Percentiles rank a stretch among this genome's conserved stretches.
These are phyloP conservation scores for Nephrotoma flavescens DNA, from an alignment of 2,888 invertebrate species.

Conservation along the genomic window DNA sequence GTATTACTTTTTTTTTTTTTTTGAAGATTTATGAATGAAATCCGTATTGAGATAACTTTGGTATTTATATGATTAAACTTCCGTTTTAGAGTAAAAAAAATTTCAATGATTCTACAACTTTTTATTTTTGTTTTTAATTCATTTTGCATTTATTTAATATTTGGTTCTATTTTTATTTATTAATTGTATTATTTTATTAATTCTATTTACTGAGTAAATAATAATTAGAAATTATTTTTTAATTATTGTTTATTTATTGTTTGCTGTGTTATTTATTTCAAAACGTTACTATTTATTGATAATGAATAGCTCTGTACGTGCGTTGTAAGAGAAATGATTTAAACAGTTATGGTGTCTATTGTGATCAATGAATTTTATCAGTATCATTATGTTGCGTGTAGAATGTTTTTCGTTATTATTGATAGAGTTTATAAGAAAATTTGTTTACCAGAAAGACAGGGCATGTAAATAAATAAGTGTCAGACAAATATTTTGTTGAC, in stretches of 20 bases:
- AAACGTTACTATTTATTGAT: neutral
- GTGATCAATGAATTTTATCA: neutral
- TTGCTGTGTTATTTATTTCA: neutral
- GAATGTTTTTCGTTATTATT: neutral
- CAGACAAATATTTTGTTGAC: too few species aligned
- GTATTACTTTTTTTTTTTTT: neutral
- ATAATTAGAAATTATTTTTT: neutral
- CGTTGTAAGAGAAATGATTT: neutral
- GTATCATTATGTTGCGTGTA: neutral
- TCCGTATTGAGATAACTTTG: conserved; percentile 4
- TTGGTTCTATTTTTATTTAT: neutral
- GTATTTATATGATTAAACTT: conserved; percentile 3
- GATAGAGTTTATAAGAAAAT: too few species aligned
- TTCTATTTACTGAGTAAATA: neutral
- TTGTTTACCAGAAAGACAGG: too few species aligned
- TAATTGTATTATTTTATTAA: neutral
- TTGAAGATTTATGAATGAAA: conserved; percentile 4
- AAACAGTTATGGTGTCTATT: neutral
- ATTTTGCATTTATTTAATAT: neutral
- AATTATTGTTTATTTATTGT: neutral
- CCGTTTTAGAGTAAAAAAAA: neutral
- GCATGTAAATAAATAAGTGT: too few species aligned
- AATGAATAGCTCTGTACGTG: neutral
- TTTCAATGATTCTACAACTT: conserved; percentile 1
- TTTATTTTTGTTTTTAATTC: neutral